Percentiles rank a stretch among this genome's conserved stretches.
phyloP scores from a whole-genome alignment of 2,888 invertebrate genomes.

The Lasioglossum oenotherae region DNA sequence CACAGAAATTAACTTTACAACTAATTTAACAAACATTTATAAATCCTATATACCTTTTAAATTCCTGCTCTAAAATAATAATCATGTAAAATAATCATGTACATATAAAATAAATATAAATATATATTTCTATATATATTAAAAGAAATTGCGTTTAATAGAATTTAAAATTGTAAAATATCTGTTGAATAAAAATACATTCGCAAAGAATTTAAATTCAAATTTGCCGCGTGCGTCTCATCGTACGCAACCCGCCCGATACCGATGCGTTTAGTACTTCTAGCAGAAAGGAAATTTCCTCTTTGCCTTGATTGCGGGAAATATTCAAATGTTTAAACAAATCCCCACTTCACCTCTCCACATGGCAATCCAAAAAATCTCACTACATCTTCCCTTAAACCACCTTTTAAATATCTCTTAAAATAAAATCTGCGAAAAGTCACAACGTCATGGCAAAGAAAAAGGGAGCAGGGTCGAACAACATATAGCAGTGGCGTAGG shows the following conservation, averaged over 20 bases:
- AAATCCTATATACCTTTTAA: not conserved
- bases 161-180: not conserved
- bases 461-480: not conserved
- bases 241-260: not conserved
- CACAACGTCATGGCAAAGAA: not conserved
- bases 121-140: not conserved
- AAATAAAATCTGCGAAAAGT: not conserved
- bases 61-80: not conserved
- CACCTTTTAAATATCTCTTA: not conserved
- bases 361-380: not conserved
- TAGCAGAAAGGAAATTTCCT: not conserved
- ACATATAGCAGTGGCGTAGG: not conserved
- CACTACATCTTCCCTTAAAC: not conserved
- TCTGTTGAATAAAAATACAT: not conserved
- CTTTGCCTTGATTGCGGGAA: not conserved
- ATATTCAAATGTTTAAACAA: not conserved
- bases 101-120: not conserved
- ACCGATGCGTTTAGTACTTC: not conserved
- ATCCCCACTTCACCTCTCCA: not conserved
- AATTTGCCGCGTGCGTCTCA: not conserved
- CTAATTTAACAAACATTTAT: not conserved
- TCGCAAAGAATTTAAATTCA: not conserved
- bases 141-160: not conserved
- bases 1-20: not conserved
- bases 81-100: not conserved